Conservation (phyloP, 2,888 invertebrate species). For the Trichopria drosophilae region DNA sequence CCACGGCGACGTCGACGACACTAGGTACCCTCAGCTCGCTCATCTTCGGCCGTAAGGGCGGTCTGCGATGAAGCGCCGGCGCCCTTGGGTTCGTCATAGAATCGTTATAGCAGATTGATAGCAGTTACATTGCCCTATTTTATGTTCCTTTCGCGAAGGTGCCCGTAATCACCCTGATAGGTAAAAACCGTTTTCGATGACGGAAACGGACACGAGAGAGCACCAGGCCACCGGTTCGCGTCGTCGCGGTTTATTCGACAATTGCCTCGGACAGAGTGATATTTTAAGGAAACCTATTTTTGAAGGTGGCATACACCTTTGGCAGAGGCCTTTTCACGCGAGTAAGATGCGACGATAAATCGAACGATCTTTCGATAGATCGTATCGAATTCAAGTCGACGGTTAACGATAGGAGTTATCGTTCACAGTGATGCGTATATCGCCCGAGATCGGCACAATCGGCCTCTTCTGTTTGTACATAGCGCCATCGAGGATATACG, state of each 20-base stretch:
- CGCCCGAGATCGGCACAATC: too few species aligned
- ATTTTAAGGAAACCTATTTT: slow-evolving; percentile 13
- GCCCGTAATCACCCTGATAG: too few species aligned
- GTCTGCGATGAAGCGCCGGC: slow-evolving; percentile 65
- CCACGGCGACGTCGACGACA: slow-evolving; percentile 60
- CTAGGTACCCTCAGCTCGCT: slow-evolving; percentile 79
- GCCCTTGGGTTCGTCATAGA: neutral
- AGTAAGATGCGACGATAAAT: slow-evolving; percentile 26
- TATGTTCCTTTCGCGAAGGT: slow-evolving; percentile 1
- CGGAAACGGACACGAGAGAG: too few species aligned
- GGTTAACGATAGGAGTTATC: too few species aligned
- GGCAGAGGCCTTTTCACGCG: slow-evolving; percentile 32
- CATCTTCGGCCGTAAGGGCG: slow-evolving; percentile 84
- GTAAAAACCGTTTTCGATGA: too few species aligned
- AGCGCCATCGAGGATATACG: slow-evolving; percentile 21
- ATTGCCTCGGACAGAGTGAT: too few species aligned
- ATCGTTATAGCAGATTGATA: neutral
- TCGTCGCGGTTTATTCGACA: too few species aligned
- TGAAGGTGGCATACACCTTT: slow-evolving; percentile 23
- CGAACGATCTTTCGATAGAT: too few species aligned
- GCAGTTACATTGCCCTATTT: neutral
- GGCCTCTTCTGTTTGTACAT: slow-evolving; percentile 32
- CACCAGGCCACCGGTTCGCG: too few species aligned
- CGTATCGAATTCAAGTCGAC: too few species aligned
- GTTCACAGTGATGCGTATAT: too few species aligned